phyloP scores from a whole-genome alignment of 2,888 invertebrate genomes.

The Trichopoda pennipes region DNA sequence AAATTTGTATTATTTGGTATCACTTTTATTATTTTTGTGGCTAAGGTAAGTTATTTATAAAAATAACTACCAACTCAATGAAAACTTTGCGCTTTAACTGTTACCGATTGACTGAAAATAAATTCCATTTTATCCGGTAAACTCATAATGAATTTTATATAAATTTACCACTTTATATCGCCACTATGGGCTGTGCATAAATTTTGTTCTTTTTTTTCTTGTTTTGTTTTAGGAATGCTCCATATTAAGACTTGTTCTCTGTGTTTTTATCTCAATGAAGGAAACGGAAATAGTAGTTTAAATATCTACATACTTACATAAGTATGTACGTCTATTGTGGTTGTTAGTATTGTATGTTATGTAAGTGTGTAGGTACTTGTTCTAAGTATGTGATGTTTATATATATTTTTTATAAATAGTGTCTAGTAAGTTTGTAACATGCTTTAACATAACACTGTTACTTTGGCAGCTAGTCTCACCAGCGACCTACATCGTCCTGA shows the following conservation, averaged over 20 bases:
- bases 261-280: constrained; percentile 41
- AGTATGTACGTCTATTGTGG: constrained; percentile 28
- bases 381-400: not conserved
- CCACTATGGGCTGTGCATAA: constrained; percentile 12
- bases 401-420: constrained; percentile 57
- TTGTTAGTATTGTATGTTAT: not conserved
- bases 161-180: constrained; percentile 29
- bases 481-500: constrained; percentile 60
- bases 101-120: constrained; percentile 59
- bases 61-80: constrained; percentile 12
- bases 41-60: not conserved
- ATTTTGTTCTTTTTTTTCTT: not conserved
- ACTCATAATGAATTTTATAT: constrained; percentile 48
- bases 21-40: not conserved
- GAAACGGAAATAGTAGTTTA: constrained; percentile 65
- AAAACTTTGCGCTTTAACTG: constrained; percentile 53
- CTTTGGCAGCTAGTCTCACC: constrained; percentile 54
- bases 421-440: constrained; percentile 55
- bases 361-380: not conserved
- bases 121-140: constrained; percentile 52
- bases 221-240: constrained; percentile 32
- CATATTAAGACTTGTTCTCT: constrained; percentile 36
- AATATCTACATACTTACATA: not conserved
- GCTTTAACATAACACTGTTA: constrained; percentile 30
- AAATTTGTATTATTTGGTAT: not conserved